Evolutionary conservation across 2,888 invertebrate genomes (phyloP), one percentile per base, ranked within the genome.

Genomic region (Hydroisotoma schaefferi): DNA sequence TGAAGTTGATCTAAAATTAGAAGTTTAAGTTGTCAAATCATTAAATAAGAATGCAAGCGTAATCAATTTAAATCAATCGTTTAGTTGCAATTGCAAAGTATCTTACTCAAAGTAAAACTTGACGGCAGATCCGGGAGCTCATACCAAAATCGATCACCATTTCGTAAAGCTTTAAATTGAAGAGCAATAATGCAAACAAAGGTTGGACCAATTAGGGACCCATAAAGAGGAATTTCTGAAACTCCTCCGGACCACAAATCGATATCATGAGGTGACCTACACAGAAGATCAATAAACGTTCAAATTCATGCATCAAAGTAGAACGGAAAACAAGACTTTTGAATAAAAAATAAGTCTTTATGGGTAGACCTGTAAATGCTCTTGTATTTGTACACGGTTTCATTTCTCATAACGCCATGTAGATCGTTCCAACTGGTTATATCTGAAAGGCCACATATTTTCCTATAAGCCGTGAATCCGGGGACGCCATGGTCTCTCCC

Each of bases 101-200:
- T 28, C 57, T 72, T 62, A 75, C 76, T 74, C 53, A 73, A 73
- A 3, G 77, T 77, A 72, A 79, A 79, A 26, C 77, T 76, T 48
- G 76, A 76, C 2, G 79, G 78, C 73, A 75, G 75, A 22, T 76
- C 76, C 2, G 74, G 73, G 12, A 62, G 27, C 59, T 77, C 77
- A 69, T 77, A 79, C 78, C 79, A 80, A 68, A 78, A 79, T 53
- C 80, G 70, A 70, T 80, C 79, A 2, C 79, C 79, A 54, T 73
- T 70, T 57, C 76, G 72, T 8, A 77, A 67, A 55, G 74, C 74
- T 25, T 74, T 72, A 71, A 79, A 79, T 69, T 78, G 77, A 58
- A 74, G 73, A 2, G 76, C 79, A 40, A 80, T 76, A 55, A 80
- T 74, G 61, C 80, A 80, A 25, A 77, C 76, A 64, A 80, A 78